Conservation (phyloP, 2,797 vertebrate genomes). For the Ispidina picta region DNA sequence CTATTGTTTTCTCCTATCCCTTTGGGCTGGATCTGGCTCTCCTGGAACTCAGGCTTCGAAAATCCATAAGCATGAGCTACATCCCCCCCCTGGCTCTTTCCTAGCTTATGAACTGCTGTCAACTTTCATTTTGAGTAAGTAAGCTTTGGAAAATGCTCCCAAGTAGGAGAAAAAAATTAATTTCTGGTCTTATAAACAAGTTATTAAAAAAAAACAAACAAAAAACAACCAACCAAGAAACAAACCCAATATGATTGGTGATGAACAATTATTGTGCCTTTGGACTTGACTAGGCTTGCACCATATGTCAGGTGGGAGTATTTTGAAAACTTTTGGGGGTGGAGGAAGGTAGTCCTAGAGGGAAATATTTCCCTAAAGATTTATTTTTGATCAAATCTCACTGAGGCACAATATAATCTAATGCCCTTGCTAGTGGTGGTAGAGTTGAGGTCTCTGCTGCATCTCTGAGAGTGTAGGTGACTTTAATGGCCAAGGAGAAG, state of each 20-base stretch:
- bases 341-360: background rate
- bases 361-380: background rate
- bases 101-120: background rate
- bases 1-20: rapidly evolving
- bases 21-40: background rate
- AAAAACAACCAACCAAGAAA: too few relatives aligned
- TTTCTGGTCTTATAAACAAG: background rate
- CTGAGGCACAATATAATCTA: background rate
- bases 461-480: background rate
- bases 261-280: background rate
- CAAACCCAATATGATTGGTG: rapidly evolving
- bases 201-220: background rate
- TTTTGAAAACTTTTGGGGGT: background rate
- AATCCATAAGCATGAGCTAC: background rate
- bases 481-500: background rate
- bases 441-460: background rate
- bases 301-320: background rate
- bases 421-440: background rate
- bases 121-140: background rate
- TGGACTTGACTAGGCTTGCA: background rate
- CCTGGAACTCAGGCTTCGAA: background rate
- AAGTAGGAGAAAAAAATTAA: background rate
- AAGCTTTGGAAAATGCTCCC: background rate
- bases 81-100: background rate
- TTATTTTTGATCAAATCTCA: background rate